phyloP scores from a whole-genome alignment of 1,140 invertebrate genomes.

The Agraylea sexmaculata region DNA sequence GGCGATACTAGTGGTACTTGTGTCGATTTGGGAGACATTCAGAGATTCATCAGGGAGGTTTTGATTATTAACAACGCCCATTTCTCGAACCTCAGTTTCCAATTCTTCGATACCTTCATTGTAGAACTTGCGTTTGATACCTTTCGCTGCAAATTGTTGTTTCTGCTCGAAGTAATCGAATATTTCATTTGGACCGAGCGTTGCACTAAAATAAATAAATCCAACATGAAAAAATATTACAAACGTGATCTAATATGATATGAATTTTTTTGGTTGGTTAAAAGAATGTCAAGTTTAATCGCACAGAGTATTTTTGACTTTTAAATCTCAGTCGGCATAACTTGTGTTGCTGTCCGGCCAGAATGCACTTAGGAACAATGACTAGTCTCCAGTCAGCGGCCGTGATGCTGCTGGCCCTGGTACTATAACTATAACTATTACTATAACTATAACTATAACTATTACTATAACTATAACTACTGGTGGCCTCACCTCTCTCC shows the following conservation, averaged over 20 bases:
- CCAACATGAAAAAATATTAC: neutral
- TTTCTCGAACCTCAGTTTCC: constrained; percentile 37
- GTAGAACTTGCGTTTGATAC: constrained; percentile 34
- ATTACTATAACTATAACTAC: too few relatives aligned
- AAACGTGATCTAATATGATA: neutral
- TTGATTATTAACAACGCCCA: constrained; percentile 4
- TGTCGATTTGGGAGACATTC: neutral
- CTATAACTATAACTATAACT: too few relatives aligned
- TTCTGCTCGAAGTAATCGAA: constrained; percentile 40
- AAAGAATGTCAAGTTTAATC: constrained; percentile 14
- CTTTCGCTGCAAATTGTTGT: constrained; percentile 36
- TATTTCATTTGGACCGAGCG: constrained; percentile 37
- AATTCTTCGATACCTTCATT: constrained; percentile 37
- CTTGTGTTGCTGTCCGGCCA: constrained; percentile 10
- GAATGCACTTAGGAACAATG: too few relatives aligned
- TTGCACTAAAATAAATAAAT: constrained; percentile 28
- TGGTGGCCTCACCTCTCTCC: constrained; percentile 71
- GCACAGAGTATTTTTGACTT: constrained; percentile 9
- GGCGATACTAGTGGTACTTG: neutral
- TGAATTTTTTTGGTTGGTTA: neutral
- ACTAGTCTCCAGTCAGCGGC: too few relatives aligned
- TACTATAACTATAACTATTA: too few relatives aligned
- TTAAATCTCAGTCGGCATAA: constrained; percentile 9
- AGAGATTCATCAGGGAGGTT: neutral
- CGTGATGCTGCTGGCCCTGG: too few relatives aligned